phyloP scores from a whole-genome alignment of 2,113 vertebrate species.

The Onychostruthus taczanowskii region DNA sequence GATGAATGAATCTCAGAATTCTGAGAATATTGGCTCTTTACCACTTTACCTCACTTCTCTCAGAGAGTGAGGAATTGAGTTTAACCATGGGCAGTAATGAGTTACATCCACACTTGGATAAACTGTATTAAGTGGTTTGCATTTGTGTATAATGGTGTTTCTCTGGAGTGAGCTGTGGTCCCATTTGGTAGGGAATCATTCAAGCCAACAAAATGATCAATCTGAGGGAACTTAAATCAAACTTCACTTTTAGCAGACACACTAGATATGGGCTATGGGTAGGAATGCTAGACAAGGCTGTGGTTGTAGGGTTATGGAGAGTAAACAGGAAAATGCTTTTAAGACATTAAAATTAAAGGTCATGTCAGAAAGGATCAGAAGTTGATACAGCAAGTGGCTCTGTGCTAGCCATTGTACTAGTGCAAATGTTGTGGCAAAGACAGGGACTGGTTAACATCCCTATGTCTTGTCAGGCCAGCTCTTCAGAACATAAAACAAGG shows the following conservation, averaged over 20 bases:
- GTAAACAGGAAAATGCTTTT: background rate
- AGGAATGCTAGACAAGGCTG: background rate
- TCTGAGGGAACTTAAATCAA: background rate
- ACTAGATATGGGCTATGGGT: background rate
- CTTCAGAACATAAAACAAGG: background rate
- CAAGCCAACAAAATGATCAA: background rate
- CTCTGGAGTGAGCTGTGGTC: background rate
- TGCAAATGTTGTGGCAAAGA: background rate
- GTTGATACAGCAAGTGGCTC: background rate
- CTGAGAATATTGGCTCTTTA: background rate
- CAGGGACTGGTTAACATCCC: background rate
- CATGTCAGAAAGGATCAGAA: background rate
- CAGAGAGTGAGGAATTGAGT: background rate
- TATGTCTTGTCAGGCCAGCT: background rate
- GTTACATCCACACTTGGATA: background rate
- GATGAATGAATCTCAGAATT: background rate
- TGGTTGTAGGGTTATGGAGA: background rate
- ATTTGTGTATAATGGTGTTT: background rate
- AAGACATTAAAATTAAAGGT: background rate
- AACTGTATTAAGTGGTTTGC: background rate
- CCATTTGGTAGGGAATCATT: background rate
- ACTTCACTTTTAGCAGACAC: background rate
- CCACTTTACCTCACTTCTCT: background rate
- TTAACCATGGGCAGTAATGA: background rate
- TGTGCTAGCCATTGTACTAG: background rate